Evolutionary conservation across 37 sponge, comb jelly and placozoan species (phyloP), one percentile per base, ranked within the genome.

Genomic region (Bolinopsis microptera): DNA sequence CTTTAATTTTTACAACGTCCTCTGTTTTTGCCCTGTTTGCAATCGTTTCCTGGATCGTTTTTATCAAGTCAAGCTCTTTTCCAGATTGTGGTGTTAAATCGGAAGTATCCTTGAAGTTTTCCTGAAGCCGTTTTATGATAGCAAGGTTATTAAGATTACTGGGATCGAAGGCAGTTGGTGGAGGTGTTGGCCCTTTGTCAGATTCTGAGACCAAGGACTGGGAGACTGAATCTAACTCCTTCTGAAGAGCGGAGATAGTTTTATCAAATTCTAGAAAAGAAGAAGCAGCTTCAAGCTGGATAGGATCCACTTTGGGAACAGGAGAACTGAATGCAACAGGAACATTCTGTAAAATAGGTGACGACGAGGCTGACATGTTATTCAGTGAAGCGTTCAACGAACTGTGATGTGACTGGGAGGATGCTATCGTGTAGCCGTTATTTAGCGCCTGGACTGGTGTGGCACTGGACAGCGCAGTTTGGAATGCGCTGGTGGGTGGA

Each of bases 221-320:
- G 1, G 90, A 86, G 5, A 86, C 90, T 39, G 90, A 41, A 27
- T 86, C 90, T 24, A 86, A 38, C 39, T 86, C 90, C 48, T 41
- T 39, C 61, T 86, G 90, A 24, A 86, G 90, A 23, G 41, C 61
- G 26, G 36, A 13, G 90, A 86, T 86, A n/a, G 90, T 86, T 86
- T 86, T 86, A 86, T 86, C 61, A n/a, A 86, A n/a, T 18, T 82
- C 83, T 9, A 35, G 22, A 32, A 82, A 23, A 31, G 36, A 36
- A 13, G 83, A 33, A 35, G 35, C 3, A 25, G 90, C 1, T 39
- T 39, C 90, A 18, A 48, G 61, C 61, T 48, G 61, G 13, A 48
- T 48, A 13, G 61, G 13, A 18, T 48, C 61, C 13, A 13, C 13
- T 48, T 48, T 48, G 5, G 5, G 61, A 48, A 13, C 61, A 48